Conservation (phyloP, 1,140 invertebrate genomes). For the Bombus ignitus region DNA sequence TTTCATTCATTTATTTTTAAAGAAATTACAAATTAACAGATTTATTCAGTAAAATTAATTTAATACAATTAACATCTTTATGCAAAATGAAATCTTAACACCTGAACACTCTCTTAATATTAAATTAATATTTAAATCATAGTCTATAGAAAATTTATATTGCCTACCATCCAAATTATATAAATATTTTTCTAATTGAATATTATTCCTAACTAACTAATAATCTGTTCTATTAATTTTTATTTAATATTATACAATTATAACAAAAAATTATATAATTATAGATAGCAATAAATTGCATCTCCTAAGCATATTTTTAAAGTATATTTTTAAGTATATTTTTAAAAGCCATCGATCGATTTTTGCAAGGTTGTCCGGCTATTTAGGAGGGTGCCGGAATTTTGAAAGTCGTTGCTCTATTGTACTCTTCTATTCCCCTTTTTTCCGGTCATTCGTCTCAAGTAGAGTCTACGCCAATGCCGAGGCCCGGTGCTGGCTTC, state of each 20-base stretch:
- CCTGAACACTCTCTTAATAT: too few relatives aligned
- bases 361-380: slow-evolving; percentile 15
- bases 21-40: background rate
- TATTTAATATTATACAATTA: background rate
- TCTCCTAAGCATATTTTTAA: fast-evolving
- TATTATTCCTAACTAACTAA: too few relatives aligned
- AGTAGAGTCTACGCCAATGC: slow-evolving; percentile 71
- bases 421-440: slow-evolving; percentile 27
- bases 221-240: too few relatives aligned
- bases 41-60: background rate
- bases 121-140: too few relatives aligned
- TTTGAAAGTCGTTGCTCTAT: slow-evolving; percentile 64
- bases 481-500: slow-evolving; percentile 73
- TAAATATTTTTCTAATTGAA: too few relatives aligned
- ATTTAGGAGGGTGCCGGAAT: slow-evolving; percentile 64
- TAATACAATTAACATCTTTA: background rate
- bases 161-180: too few relatives aligned
- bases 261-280: background rate
- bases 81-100: too few relatives aligned
- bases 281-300: background rate
- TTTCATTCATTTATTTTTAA: background rate
- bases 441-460: slow-evolving; percentile 55
- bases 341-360: slow-evolving; percentile 49
- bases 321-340: too few relatives aligned
- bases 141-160: too few relatives aligned